Conservation (phyloP, 2,113 vertebrate species). For the Bambusicola thoracicus region DNA sequence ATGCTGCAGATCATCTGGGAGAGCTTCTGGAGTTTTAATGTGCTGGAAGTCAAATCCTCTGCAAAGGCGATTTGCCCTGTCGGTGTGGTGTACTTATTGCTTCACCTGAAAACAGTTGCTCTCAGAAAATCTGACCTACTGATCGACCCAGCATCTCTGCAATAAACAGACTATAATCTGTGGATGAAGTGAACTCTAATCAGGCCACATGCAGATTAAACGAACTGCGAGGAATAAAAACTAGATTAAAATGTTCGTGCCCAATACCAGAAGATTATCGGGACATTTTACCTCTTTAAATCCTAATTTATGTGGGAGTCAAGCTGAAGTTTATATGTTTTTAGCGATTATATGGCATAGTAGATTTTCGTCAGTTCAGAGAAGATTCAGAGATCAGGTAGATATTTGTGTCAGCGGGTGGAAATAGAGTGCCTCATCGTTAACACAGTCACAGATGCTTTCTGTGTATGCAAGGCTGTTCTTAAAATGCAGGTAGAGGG, state of each 20-base stretch:
- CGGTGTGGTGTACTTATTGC: constrained; percentile 80
- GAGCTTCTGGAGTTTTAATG: constrained; percentile 84
- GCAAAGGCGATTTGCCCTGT: constrained; percentile 83
- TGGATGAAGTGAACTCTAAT: constrained; percentile 89
- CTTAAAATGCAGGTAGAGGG: not conserved
- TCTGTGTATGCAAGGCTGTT: constrained; percentile 21
- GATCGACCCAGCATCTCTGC: constrained; percentile 80
- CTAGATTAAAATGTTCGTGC: constrained; percentile 87
- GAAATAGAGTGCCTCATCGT: constrained; percentile 51
- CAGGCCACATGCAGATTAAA: constrained; percentile 98
- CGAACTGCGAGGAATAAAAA: constrained; percentile 88
- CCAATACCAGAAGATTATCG: constrained; percentile 85
- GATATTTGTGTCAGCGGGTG: constrained; percentile 73
- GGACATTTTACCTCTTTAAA: constrained; percentile 87
- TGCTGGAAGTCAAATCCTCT: constrained; percentile 83
- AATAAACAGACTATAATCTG: constrained; percentile 92
- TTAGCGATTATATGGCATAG: constrained; percentile 78
- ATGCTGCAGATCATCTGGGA: constrained; percentile 85
- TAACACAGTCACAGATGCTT: constrained; percentile 14
- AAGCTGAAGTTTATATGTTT: constrained; percentile 84
- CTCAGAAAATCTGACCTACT: constrained; percentile 82
- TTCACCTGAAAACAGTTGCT: constrained; percentile 89
- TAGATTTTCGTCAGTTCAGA: constrained; percentile 79
- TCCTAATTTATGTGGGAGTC: constrained; percentile 89
- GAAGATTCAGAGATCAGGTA: constrained; percentile 80